Evolutionary conservation across 2,888 invertebrate genomes (phyloP).

Genomic region (Pseudococcus longispinus): DNA sequence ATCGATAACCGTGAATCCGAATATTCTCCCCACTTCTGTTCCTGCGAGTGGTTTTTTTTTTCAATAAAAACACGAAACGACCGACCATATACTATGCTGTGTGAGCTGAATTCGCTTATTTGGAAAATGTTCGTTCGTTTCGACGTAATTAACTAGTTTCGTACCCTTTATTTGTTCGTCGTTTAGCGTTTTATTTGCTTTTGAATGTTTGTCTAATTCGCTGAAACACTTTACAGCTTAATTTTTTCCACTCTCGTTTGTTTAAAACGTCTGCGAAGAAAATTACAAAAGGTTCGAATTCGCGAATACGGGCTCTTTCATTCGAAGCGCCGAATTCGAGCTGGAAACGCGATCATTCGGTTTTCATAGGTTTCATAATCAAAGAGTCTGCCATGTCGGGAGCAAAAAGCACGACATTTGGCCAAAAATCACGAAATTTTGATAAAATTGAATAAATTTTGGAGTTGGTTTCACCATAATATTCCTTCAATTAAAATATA

Average conservation of each 20-base stretch:
- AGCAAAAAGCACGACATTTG: too few species aligned
- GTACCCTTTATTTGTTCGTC: slow-evolving; percentile 7
- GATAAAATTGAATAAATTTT: too few species aligned
- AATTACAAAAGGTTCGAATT: background rate
- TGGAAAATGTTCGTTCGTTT: background rate
- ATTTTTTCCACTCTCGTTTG: background rate
- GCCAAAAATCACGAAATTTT: too few species aligned
- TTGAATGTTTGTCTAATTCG: slow-evolving; percentile 31
- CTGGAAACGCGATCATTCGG: too few species aligned
- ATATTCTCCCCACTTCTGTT: background rate
- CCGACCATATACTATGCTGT: too few species aligned
- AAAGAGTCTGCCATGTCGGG: too few species aligned
- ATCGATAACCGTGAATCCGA: background rate
- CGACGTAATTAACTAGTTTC: slow-evolving; percentile 15
- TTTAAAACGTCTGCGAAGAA: background rate
- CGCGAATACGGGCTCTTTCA: background rate
- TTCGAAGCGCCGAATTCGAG: background rate
- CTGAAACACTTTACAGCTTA: slow-evolving; percentile 15
- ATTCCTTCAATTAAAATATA: too few species aligned
- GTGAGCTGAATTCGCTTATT: background rate
- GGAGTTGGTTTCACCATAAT: too few species aligned
- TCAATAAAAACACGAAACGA: background rate
- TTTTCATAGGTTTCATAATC: too few species aligned
- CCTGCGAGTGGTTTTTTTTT: background rate
- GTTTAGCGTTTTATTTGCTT: slow-evolving; percentile 17